Percentiles rank a stretch among this genome's conserved stretches.
Evolutionary conservation across 92 coral and sea anemone genomes (phyloP).

Genomic region (Porites cylindrica): DNA sequence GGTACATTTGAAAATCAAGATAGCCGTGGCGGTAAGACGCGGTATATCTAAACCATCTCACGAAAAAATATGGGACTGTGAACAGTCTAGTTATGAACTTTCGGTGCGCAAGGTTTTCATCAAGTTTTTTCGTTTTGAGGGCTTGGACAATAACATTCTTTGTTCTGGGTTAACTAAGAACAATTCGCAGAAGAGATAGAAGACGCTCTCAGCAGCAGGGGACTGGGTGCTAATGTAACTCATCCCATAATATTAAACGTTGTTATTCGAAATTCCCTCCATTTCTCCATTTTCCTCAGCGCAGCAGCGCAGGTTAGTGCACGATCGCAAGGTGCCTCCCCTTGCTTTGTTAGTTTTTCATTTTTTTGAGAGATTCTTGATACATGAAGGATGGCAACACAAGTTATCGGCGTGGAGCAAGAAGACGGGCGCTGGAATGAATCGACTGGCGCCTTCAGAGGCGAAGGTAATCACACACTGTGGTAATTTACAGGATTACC

Average conservation of each 20-base stretch:
- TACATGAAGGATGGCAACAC: slow-evolving; percentile 67
- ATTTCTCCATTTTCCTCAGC: slow-evolving; percentile 33
- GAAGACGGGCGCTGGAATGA: slow-evolving; percentile 76
- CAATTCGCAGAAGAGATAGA: too few species aligned
- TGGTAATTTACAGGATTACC: neutral
- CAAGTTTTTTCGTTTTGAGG: too few species aligned
- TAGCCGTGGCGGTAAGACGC: too few species aligned
- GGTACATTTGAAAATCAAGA: too few species aligned
- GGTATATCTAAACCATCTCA: too few species aligned
- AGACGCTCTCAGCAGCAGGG: neutral
- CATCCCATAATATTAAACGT: slow-evolving; percentile 66
- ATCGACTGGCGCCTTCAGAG: slow-evolving; percentile 42
- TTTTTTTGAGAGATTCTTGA: slow-evolving; percentile 5
- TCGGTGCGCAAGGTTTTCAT: too few species aligned
- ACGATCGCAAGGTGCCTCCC: slow-evolving; percentile 47
- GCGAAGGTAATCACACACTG: slow-evolving; percentile 32
- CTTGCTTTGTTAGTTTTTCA: neutral
- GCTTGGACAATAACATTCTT: too few species aligned
- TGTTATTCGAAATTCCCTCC: slow-evolving; percentile 89
- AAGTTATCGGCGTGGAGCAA: slow-evolving; percentile 48
- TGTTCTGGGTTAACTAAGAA: too few species aligned
- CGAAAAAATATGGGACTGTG: too few species aligned
- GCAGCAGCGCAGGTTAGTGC: neutral
- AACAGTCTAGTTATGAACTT: too few species aligned
- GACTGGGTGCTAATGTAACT: slow-evolving; percentile 24